These are phyloP conservation scores for Sula dactylatra DNA, from an alignment of 2,113 vertebrate genomes.

Conservation along the genomic window DNA sequence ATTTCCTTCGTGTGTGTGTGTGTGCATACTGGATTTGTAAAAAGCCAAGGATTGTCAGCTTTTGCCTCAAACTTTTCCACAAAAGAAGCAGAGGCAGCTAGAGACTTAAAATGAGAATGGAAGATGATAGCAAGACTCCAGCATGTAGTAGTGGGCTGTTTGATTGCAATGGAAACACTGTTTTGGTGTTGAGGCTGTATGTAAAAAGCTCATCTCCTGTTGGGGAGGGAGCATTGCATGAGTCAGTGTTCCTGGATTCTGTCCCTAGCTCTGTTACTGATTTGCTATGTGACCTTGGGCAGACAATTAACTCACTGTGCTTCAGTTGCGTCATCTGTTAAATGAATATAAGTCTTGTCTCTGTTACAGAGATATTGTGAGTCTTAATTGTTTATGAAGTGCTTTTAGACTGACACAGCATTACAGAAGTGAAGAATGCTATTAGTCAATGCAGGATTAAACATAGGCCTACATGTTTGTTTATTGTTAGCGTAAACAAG, in stretches of 20 bases:
- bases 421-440: neutral
- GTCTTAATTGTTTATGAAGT: neutral
- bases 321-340: neutral
- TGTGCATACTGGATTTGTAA: neutral
- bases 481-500: conserved; percentile 1
- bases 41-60: neutral
- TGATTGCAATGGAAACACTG: neutral
- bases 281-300: neutral
- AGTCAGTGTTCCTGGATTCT: neutral
- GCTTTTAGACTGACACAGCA: neutral
- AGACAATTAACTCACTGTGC: conserved; percentile 2
- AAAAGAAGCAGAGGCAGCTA: neutral
- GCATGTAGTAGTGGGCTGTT: neutral
- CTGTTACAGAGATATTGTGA: neutral
- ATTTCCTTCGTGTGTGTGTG: neutral
- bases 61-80: neutral
- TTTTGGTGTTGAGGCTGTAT: neutral
- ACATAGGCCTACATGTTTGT: neutral
- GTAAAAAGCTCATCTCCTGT: neutral
- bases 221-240: neutral
- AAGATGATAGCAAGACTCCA: neutral
- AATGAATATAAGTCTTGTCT: neutral
- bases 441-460: neutral
- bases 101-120: neutral
- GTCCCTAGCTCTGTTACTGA: neutral